Evolutionary conservation across 2,888 invertebrate genomes (phyloP).

Genomic region (Esperia sulphurella): DNA sequence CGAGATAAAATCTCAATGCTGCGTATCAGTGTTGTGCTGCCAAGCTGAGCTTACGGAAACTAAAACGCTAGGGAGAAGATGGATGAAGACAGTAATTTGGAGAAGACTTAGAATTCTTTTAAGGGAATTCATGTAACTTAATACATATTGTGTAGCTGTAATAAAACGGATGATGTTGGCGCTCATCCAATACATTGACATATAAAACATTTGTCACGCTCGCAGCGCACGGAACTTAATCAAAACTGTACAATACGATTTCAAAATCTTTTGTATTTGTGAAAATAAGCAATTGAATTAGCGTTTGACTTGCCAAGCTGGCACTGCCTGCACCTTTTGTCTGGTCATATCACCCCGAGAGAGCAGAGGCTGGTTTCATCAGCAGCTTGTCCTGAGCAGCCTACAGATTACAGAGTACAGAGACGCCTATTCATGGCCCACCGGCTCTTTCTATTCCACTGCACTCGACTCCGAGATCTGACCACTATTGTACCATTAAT

Average conservation of each 20-base stretch:
- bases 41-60: not conserved
- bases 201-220: not conserved
- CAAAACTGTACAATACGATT: not conserved
- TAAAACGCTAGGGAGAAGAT: not conserved
- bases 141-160: not conserved
- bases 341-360: not conserved
- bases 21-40: too few species aligned
- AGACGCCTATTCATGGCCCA: not conserved
- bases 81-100: not conserved
- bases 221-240: constrained; percentile 1
- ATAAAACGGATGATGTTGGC: constrained; percentile 2
- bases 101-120: not conserved
- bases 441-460: constrained; percentile 2
- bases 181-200: constrained; percentile 5
- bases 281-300: too few species aligned
- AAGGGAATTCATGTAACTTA: not conserved
- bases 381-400: too few species aligned
- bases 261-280: not conserved
- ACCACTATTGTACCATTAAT: constrained; percentile 11
- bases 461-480: constrained; percentile 8
- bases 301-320: not conserved
- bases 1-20: too few species aligned
- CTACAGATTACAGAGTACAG: too few species aligned
- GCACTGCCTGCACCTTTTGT: not conserved
- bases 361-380: not conserved